A percentile compares a stretch with the other conserved stretches of the same genome.
Evolutionary conservation across 1,140 invertebrate species (phyloP).

Genomic region (Pentalonia nigronervosa): DNA sequence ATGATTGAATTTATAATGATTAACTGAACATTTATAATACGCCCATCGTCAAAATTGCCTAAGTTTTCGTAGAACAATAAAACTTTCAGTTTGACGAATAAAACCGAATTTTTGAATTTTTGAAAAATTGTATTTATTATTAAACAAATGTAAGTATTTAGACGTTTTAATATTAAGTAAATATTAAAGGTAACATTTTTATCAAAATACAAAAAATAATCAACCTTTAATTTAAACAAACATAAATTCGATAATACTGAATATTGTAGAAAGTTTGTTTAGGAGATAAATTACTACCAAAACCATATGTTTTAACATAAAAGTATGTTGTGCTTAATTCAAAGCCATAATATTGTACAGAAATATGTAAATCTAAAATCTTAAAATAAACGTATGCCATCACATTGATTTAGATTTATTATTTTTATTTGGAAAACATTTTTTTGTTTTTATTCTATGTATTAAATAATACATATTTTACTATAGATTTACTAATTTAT

Average conservation of each 20-base stretch:
- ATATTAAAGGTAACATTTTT: not conserved
- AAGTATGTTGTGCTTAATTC: not conserved
- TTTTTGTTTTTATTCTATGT: not conserved
- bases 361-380: not conserved
- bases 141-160: too few relatives aligned
- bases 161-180: too few relatives aligned
- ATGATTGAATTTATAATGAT: too few relatives aligned
- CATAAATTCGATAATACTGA: not conserved
- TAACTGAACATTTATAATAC: too few relatives aligned
- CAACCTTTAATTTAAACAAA: not conserved
- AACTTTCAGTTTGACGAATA: too few relatives aligned
- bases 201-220: not conserved
- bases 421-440: not conserved
- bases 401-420: not conserved
- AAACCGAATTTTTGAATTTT: too few relatives aligned
- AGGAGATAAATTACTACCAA: not conserved
- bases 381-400: not conserved
- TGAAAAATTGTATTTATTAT: too few relatives aligned
- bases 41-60: too few relatives aligned
- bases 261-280: not conserved
- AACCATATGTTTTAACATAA: not conserved
- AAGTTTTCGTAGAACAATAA: too few relatives aligned
- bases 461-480: not conserved
- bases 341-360: not conserved
- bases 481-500: not conserved